These are phyloP conservation scores for Poicephalus gulielmi DNA, from an alignment of 2,113 vertebrate species.

Conservation along the genomic window DNA sequence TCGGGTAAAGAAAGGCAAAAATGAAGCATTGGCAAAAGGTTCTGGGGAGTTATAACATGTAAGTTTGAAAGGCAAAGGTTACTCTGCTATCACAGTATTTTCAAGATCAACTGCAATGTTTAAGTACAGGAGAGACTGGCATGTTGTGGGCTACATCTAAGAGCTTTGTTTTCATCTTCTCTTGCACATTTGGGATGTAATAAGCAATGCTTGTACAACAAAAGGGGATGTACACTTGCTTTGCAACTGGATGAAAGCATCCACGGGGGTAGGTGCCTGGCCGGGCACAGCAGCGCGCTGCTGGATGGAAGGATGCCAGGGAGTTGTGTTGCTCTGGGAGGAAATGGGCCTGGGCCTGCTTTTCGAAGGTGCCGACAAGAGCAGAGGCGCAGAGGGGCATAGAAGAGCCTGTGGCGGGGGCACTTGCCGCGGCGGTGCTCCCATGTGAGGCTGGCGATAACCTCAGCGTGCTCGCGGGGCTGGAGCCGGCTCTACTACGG, in stretches of 20 bases:
- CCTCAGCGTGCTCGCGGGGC: accelerated
- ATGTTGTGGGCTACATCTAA: no score
- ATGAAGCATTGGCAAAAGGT: neutral
- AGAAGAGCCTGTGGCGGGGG: no score
- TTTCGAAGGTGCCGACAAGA: neutral
- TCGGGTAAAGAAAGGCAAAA: neutral
- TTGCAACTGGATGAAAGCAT: accelerated
- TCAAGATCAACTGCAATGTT: accelerated
- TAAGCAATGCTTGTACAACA: accelerated
- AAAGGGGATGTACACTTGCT: accelerated
- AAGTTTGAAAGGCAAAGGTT: neutral
- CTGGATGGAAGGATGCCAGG: neutral
- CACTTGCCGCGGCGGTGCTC: no score
- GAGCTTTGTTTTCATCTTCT: neutral
- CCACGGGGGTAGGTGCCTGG: accelerated
- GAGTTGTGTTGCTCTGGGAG: neutral
- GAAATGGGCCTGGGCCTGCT: neutral
- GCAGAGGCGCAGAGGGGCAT: no score
- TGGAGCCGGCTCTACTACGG: neutral
- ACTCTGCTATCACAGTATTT: accelerated
- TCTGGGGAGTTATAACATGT: accelerated
- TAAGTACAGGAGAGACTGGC: neutral
- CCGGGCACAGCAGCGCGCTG: neutral
- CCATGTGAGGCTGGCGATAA: neutral
- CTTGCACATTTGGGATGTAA: no score